Base-by-base conservation (phyloP, 2,888 invertebrate species). In the Nasonia oneida region DNA sequence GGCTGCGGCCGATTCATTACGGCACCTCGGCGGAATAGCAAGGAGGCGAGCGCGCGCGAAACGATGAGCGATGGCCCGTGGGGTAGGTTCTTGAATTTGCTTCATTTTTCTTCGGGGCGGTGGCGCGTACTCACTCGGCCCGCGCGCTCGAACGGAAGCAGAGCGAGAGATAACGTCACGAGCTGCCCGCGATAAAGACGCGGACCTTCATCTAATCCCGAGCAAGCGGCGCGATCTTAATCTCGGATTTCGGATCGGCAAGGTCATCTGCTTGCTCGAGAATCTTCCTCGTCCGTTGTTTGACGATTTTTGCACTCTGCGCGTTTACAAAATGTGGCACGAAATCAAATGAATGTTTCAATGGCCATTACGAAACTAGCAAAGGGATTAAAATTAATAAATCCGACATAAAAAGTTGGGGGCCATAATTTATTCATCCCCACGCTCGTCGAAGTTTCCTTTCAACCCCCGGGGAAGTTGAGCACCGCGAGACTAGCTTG, bases 41-140 rank as follows among this genome's bases (percentile, higher is more conserved):
- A 64, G 33, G 53, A 80, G 88, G 88, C 23, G 61, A 10, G 57
- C 10, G 50, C 14, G 67, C 88, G 87, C 88, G 88, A 85, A 88
- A 88, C 88, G 90, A 91, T 92, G 91, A 92, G 90, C 90, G 91
- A 92, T 91, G 90, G 90, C 89, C 86, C 88, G 91, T 91, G 91
- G 90, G 92, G 91, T 92, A 92, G 91, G 91, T 91, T 90, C 90
- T 92, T 90, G 90, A 88, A 88, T 91, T 89, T 90, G 88, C 89
- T 89, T 90, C 90, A 91, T 92, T 92, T 91, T 91, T 92, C 90
- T 90, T 89, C 86, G 88, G 88, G 87, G 86, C 82, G 80, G 76
- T 84, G 86, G 78, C 42, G 18, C 71, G 23, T 4, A 18, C n/a
- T 33, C 50, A 33, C 8, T 37, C 42, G 53, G 37, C 39, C 61